A percentile compares a stretch with the other conserved stretches of the same genome.
These are phyloP conservation scores for Villa cingulata DNA, from an alignment of 2,888 invertebrate species.

Conservation along the genomic window DNA sequence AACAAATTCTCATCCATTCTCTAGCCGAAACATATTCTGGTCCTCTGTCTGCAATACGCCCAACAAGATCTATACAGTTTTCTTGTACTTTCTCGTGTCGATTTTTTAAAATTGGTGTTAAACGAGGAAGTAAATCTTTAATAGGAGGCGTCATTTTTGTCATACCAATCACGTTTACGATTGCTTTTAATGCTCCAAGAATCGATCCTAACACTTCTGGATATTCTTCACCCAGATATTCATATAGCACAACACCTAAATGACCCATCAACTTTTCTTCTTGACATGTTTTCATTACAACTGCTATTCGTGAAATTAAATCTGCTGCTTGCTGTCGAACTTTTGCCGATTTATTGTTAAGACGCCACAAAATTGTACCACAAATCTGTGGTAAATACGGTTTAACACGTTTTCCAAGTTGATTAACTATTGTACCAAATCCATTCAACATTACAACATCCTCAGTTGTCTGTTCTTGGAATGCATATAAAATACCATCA, in stretches of 20 bases:
- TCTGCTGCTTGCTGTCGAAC: slow-evolving; percentile 99
- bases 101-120: slow-evolving; percentile 97
- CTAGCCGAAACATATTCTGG: slow-evolving; percentile 97
- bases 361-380: slow-evolving; percentile 97
- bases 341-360: slow-evolving; percentile 99
- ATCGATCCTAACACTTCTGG: slow-evolving; percentile 98
- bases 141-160: slow-evolving; percentile 99
- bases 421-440: slow-evolving; percentile 97
- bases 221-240: slow-evolving; percentile 98
- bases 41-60: slow-evolving; percentile 95
- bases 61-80: slow-evolving; percentile 98
- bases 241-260: slow-evolving; percentile 96
- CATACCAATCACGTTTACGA: slow-evolving; percentile 99
- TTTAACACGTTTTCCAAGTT: slow-evolving; percentile 92
- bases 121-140: slow-evolving; percentile 88
- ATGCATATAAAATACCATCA: slow-evolving; percentile 97
- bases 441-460: slow-evolving; percentile 99
- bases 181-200: slow-evolving; percentile 95
- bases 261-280: slow-evolving; percentile 99
- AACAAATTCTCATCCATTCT: slow-evolving; percentile 99
- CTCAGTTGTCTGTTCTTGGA: slow-evolving; percentile 99
- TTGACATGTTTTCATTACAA: slow-evolving; percentile 99
- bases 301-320: slow-evolving; percentile 92
- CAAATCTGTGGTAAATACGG: slow-evolving; percentile 99
- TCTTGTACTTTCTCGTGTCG: slow-evolving; percentile 96